Conservation (phyloP, 2,797 vertebrate species). For the Meriones psammophilus region DNA sequence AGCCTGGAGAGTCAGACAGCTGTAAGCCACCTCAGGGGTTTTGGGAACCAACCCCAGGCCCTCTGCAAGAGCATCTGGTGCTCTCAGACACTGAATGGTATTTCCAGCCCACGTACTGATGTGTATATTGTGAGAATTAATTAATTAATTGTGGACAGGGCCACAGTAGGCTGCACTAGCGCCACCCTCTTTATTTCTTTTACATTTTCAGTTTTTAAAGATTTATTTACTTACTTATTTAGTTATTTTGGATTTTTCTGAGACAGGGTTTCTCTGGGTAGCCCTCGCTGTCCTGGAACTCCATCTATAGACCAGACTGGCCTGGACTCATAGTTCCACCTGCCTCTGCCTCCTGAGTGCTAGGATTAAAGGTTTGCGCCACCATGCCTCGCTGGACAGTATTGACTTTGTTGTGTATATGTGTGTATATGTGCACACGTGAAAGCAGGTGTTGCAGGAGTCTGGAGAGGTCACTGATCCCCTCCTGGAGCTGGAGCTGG, state of each 20-base stretch:
- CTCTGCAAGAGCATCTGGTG: neutral
- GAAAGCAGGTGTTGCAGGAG: neutral
- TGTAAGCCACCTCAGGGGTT: neutral
- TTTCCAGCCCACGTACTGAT: neutral
- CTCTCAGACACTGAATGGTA: neutral
- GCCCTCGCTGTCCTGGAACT: neutral
- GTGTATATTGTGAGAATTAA: neutral
- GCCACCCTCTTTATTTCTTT: neutral
- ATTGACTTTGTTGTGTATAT: neutral
- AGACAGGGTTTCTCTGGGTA: neutral
- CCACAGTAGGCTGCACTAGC: neutral
- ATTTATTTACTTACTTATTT: neutral
- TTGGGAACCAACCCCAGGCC: neutral
- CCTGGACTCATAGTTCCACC: neutral
- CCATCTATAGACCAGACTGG: neutral
- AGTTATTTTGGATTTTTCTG: neutral
- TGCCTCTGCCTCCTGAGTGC: neutral
- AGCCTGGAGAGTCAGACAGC: neutral
- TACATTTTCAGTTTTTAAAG: neutral
- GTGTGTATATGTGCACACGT: neutral
- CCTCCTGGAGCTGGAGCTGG: neutral
- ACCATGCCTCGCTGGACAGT: neutral
- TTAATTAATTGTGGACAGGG: neutral
- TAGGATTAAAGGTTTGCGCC: neutral
- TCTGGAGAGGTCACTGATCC: neutral